Evolutionary conservation across 2,113 vertebrate genomes (phyloP).

Genomic region (Hippoglossus stenolepis): DNA sequence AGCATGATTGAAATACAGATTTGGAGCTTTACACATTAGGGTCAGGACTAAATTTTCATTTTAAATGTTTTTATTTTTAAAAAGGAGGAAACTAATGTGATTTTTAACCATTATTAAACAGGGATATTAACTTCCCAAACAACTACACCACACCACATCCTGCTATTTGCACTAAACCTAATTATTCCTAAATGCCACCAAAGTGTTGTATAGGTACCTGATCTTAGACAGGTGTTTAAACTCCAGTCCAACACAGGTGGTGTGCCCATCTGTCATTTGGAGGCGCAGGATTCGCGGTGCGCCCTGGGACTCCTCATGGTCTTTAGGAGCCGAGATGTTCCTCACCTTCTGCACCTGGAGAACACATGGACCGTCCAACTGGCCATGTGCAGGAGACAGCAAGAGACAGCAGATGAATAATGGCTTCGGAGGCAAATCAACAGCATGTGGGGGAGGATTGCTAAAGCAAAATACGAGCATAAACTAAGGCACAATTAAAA

Average conservation of each 20-base stretch:
- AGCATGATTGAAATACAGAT: no score
- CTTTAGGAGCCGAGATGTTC: slow-evolving; percentile 94
- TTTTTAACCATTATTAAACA: background rate
- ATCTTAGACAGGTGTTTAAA: slow-evolving; percentile 93
- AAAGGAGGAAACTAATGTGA: background rate
- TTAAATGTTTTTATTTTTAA: no score
- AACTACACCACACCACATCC: background rate
- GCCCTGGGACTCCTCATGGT: slow-evolving; percentile 94
- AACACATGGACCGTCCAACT: slow-evolving; percentile 96
- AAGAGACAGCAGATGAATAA: slow-evolving; percentile 26
- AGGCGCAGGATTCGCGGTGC: slow-evolving; percentile 95
- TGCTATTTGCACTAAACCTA: background rate
- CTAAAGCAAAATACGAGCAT: background rate
- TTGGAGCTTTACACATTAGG: no score
- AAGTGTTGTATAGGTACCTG: slow-evolving; percentile 81
- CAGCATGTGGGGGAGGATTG: background rate
- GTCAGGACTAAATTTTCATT: no score
- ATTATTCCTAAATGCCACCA: slow-evolving; percentile 17
- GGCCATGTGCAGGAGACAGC: slow-evolving; percentile 48
- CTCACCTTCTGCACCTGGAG: slow-evolving; percentile 97
- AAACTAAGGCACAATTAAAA: background rate
- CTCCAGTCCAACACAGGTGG: slow-evolving; percentile 91
- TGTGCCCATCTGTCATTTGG: slow-evolving; percentile 98
- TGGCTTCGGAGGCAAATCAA: background rate
- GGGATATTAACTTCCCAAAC: background rate